Percentiles rank a stretch among this genome's conserved stretches.
phyloP scores from a whole-genome alignment of 2,797 vertebrate genomes.

The Echiichthys vipera region DNA sequence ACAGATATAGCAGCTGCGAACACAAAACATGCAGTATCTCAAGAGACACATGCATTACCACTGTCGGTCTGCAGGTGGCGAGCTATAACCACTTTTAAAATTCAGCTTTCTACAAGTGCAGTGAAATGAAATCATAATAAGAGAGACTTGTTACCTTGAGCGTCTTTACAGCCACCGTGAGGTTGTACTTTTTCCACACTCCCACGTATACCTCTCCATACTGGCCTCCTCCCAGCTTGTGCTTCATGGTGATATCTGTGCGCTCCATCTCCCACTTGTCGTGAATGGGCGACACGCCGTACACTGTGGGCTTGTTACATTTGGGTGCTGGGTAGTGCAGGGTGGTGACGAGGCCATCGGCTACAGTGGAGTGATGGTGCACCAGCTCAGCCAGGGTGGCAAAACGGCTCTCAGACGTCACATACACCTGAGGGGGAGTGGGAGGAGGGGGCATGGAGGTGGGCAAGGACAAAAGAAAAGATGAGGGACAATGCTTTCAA shows the following conservation, averaged over 20 bases:
- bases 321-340: slow-evolving; percentile 98
- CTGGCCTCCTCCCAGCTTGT: slow-evolving; percentile 98
- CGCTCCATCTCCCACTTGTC: slow-evolving; percentile 99
- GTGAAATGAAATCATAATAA: not conserved
- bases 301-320: slow-evolving; percentile 99
- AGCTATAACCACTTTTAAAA: slow-evolving; percentile 30
- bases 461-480: not conserved
- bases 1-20: not conserved
- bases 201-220: slow-evolving; percentile 99
- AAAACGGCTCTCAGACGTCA: slow-evolving; percentile 98
- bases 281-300: slow-evolving; percentile 98
- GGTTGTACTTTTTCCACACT: slow-evolving; percentile 98
- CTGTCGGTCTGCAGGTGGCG: slow-evolving; percentile 70
- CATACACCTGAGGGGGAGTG: slow-evolving; percentile 88
- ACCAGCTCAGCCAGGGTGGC: slow-evolving; percentile 97
- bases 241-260: slow-evolving; percentile 99
- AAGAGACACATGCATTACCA: slow-evolving; percentile 21
- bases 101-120: not conserved
- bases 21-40: not conserved
- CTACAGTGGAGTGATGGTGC: slow-evolving; percentile 98
- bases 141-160: slow-evolving; percentile 87
- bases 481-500: not conserved
- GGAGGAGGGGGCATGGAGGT: not conserved
- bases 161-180: slow-evolving; percentile 98
- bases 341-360: slow-evolving; percentile 97